These are phyloP conservation scores for Melipona beecheii DNA, from an alignment of 2,888 invertebrate genomes.

Conservation along the genomic window DNA sequence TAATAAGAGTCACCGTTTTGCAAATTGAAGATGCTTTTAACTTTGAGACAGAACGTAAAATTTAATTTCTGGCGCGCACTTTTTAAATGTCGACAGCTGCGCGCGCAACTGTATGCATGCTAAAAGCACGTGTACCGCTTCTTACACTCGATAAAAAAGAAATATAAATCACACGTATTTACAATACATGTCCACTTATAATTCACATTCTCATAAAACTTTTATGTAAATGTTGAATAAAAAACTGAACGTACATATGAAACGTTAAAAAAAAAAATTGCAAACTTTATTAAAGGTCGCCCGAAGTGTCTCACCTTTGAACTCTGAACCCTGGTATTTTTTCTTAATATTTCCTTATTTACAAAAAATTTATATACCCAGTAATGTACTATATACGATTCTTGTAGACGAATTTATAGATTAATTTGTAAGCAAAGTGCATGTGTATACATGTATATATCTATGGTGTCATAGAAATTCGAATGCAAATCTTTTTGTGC, in stretches of 20 bases:
- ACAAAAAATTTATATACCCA: neutral
- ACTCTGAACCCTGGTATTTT: neutral
- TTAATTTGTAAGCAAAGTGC: neutral
- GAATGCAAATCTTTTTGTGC: neutral
- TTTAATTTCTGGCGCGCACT: neutral
- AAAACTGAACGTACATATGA: neutral
- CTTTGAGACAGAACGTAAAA: neutral
- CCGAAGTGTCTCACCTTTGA: neutral
- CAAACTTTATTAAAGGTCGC: neutral
- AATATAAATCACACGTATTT: too few species aligned
- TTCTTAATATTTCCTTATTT: neutral
- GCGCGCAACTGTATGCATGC: neutral
- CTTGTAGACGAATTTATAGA: neutral
- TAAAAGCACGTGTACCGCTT: neutral
- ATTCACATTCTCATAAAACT: too few species aligned
- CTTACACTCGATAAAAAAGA: too few species aligned
- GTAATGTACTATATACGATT: neutral
- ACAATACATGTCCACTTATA: too few species aligned
- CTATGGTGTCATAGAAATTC: neutral
- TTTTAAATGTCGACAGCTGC: constrained; percentile 9
- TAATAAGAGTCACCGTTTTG: too few species aligned
- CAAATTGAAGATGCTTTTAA: neutral
- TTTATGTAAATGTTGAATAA: neutral
- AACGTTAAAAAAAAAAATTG: neutral
- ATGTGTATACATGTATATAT: neutral